Evolutionary conservation across 2,797 vertebrate species (phyloP).

Genomic region (Betta splendens): DNA sequence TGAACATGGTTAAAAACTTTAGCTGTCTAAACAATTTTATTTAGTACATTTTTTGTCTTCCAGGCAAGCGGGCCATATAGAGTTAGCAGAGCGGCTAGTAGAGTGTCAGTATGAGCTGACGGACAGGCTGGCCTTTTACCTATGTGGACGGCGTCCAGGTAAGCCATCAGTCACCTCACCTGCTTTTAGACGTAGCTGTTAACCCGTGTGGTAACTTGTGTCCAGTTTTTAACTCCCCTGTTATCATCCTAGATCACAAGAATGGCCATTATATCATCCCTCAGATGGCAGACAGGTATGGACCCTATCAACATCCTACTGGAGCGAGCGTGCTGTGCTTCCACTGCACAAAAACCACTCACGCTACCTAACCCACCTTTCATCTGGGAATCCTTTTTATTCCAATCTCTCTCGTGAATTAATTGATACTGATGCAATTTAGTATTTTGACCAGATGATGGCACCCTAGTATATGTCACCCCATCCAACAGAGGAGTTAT

Average conservation of each 20-base stretch:
- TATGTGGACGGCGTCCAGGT: conserved; percentile 95
- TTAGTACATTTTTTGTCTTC: conserved; percentile 24
- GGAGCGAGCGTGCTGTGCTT: conserved; percentile 15
- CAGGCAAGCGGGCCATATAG: conserved; percentile 94
- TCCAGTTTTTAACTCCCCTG: conserved; percentile 1
- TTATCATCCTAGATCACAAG: conserved; percentile 90
- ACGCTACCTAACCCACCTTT: conserved; percentile 22
- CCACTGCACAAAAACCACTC: conserved; percentile 26
- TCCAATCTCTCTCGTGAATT: conserved; percentile 17
- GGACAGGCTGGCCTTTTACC: conserved; percentile 94
- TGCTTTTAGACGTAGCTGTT: not conserved
- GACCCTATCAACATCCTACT: conserved; percentile 1
- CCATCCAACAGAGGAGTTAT: conserved; percentile 3
- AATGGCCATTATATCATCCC: conserved; percentile 99
- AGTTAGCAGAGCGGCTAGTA: conserved; percentile 92
- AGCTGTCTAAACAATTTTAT: not conserved
- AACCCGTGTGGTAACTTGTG: not conserved
- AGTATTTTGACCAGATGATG: conserved; percentile 60
- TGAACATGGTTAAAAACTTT: too few relatives aligned
- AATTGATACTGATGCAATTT: conserved; percentile 37
- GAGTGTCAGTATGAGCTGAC: conserved; percentile 98
- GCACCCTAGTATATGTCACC: conserved; percentile 27
- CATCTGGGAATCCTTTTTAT: conserved; percentile 23
- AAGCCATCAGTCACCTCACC: conserved; percentile 9
- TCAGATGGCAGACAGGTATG: conserved; percentile 98